Percentiles rank a stretch among this genome's conserved stretches.
phyloP scores from a whole-genome alignment of 1,140 invertebrate species.

The Camponotus floridanus region DNA sequence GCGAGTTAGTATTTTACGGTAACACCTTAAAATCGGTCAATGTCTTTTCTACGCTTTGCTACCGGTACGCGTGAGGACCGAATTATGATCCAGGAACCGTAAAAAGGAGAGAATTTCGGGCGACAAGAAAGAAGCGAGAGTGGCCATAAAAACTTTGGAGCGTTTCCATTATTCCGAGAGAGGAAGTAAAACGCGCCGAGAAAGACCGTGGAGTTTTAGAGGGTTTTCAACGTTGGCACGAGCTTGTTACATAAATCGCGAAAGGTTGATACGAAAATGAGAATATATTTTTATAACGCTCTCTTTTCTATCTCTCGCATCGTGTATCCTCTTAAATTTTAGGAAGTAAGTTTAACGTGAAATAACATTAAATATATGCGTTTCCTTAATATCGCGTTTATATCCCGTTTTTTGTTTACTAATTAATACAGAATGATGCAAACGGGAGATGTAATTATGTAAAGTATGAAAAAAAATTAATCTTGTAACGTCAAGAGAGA shows the following conservation, averaged over 20 bases:
- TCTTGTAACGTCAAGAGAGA: background rate
- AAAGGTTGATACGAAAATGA: conserved; percentile 63
- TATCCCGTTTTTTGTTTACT: background rate
- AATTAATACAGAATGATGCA: background rate
- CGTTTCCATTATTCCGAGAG: conserved; percentile 64
- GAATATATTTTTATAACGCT: conserved; percentile 51
- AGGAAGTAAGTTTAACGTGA: background rate
- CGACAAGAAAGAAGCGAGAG: conserved; percentile 8
- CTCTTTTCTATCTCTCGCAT: background rate
- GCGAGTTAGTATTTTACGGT: conserved; percentile 46
- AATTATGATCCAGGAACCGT: conserved; percentile 59
- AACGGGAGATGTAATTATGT: conserved; percentile 9
- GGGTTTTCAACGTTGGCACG: conserved; percentile 50
- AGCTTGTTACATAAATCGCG: conserved; percentile 63
- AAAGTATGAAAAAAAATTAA: background rate
- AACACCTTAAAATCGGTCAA: conserved; percentile 49
- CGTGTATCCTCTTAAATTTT: conserved; percentile 31
- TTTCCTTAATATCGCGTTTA: conserved; percentile 17
- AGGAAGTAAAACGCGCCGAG: conserved; percentile 43
- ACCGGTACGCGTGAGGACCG: conserved; percentile 43
- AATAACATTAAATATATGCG: conserved; percentile 22
- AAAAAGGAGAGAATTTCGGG: conserved; percentile 62
- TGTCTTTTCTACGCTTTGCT: conserved; percentile 52
- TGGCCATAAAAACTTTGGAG: conserved; percentile 69
- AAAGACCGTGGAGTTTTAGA: conserved; percentile 40